phyloP scores from a whole-genome alignment of 2,113 vertebrate species.

The Cricetomys ansorgei region DNA sequence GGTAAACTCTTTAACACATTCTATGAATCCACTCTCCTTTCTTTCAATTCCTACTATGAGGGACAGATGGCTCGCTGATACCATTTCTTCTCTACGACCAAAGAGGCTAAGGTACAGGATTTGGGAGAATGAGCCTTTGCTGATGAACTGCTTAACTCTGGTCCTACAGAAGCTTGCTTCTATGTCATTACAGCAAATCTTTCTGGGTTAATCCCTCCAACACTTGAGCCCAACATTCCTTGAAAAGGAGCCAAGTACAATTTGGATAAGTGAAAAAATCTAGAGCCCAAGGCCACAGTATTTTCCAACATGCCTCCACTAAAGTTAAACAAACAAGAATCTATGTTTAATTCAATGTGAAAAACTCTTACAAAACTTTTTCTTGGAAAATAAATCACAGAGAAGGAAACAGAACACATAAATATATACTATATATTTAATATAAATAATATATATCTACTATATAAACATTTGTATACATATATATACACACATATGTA shows the following conservation, averaged over 20 bases:
- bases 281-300: neutral
- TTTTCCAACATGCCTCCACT: slow-evolving; percentile 3
- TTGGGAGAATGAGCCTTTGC: neutral
- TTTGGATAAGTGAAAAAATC: slow-evolving; percentile 24
- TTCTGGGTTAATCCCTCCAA: neutral
- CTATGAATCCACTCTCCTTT: neutral
- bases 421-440: neutral
- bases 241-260: slow-evolving; percentile 15
- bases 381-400: neutral
- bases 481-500: neutral
- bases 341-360: slow-evolving; percentile 1
- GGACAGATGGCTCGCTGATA: neutral
- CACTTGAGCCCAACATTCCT: neutral
- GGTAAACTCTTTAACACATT: neutral
- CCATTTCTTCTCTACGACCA: neutral
- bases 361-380: neutral
- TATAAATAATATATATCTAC: too few relatives aligned
- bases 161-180: neutral
- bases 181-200: neutral
- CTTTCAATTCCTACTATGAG: neutral
- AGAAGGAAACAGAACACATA: slow-evolving; percentile 28
- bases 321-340: slow-evolving; percentile 59
- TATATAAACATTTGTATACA: too few relatives aligned
- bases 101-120: neutral
- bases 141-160: neutral